Conservation (phyloP, 2,113 vertebrate genomes). For the Uria aalge region DNA sequence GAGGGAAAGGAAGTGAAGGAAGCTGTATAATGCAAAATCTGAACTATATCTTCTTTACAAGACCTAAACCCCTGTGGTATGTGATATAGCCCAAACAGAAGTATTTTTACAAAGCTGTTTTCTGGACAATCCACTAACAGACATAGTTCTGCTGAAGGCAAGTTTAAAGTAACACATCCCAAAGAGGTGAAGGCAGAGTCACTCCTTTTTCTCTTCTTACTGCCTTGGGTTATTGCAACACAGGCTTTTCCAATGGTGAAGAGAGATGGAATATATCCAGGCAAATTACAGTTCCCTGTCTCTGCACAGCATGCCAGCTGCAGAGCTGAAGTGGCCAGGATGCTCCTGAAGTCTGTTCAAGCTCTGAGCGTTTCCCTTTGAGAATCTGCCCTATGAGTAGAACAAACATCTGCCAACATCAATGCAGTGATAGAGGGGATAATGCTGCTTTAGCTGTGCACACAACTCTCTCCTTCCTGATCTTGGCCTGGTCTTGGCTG, state of each 20-base stretch:
- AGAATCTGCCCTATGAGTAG: not conserved
- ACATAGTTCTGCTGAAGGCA: not conserved
- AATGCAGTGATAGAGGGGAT: not conserved
- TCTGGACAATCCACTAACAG: not conserved
- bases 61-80: not conserved
- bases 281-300: not conserved
- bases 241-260: not conserved
- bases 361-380: not conserved
- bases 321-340: not conserved
- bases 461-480: not conserved
- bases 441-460: not conserved
- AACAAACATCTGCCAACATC: not conserved
- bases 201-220: not conserved
- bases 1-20: not conserved
- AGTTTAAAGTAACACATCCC: not conserved
- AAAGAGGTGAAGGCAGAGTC: not conserved
- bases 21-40: not conserved
- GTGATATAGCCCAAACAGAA: not conserved
- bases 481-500: not conserved
- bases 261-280: not conserved
- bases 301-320: not conserved
- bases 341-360: conserved; percentile 1
- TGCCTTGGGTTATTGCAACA: not conserved
- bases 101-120: not conserved
- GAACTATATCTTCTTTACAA: not conserved